These are phyloP conservation scores for Atopsyche davidsoni DNA, from an alignment of 1,140 invertebrate genomes.

Conservation along the genomic window DNA sequence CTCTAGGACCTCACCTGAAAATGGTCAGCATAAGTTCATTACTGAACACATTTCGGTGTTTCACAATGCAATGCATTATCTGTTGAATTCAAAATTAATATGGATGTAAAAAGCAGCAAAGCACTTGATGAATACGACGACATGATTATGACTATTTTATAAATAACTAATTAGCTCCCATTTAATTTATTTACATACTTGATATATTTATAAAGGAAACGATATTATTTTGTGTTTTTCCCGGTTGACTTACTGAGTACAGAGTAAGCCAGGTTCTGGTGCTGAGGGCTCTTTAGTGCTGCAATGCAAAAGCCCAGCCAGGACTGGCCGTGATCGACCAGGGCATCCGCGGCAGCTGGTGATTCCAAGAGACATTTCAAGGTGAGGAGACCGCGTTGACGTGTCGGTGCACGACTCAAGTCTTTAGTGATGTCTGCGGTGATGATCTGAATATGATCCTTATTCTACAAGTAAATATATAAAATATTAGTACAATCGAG, in stretches of 20 bases:
- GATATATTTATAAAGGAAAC: no score
- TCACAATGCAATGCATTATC: background rate
- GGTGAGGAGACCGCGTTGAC: constrained; percentile 18
- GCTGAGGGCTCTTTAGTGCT: constrained; percentile 7
- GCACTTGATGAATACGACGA: no score
- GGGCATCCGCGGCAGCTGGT: background rate
- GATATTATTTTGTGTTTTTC: no score
- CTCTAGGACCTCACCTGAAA: constrained; percentile 14
- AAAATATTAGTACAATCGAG: no score
- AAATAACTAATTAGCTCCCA: background rate
- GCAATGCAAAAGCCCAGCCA: constrained; percentile 20
- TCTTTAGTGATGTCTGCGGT: constrained; percentile 13
- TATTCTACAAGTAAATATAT: no score
- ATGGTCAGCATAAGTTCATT: background rate
- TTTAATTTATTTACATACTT: background rate
- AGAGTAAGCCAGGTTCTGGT: constrained; percentile 12
- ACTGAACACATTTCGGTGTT: background rate
- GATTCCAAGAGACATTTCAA: constrained; percentile 13
- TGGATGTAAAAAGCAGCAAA: no score
- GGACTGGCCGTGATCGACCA: constrained; percentile 5
- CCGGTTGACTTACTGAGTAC: constrained; percentile 16
- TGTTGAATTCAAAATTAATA: background rate
- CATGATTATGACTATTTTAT: background rate
- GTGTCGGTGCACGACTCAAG: constrained; percentile 10
- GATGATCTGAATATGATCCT: no score